Conservation (phyloP, 2,888 invertebrate genomes). For the Ommatoiulus sabulosus region DNA sequence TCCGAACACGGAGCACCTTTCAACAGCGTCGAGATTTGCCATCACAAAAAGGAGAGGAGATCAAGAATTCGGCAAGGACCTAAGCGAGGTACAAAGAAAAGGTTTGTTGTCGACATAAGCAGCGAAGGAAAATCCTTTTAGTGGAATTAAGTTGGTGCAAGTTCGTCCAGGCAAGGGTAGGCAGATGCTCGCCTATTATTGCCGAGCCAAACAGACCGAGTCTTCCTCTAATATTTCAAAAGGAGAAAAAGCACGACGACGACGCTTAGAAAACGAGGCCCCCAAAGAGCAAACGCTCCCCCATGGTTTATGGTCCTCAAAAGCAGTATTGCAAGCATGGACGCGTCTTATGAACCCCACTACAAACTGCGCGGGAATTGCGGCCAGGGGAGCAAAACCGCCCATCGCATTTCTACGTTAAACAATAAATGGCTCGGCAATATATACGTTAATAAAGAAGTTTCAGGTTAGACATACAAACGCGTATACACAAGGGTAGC, state of each 20-base stretch:
- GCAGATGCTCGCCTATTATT: conserved; percentile 42
- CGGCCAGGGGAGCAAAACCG: background rate
- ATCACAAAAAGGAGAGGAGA: conserved; percentile 15
- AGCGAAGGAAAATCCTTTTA: conserved; percentile 50
- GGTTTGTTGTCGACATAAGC: conserved; percentile 14
- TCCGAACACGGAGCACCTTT: background rate
- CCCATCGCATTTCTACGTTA: conserved; percentile 21
- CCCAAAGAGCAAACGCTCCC: background rate
- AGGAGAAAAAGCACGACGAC: conserved; percentile 7
- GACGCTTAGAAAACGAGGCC: background rate
- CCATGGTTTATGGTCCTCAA: conserved; percentile 5
- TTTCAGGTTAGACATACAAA: conserved; percentile 9
- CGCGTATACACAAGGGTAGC: background rate
- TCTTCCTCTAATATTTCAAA: conserved; percentile 29
- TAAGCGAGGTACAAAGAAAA: background rate
- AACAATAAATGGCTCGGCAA: conserved; percentile 38
- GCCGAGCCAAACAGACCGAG: background rate
- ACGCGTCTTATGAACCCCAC: conserved; percentile 42
- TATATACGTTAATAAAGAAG: conserved; percentile 40
- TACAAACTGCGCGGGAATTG: conserved; percentile 28
- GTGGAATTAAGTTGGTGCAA: conserved; percentile 50
- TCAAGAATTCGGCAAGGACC: conserved; percentile 39
- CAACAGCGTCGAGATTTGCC: conserved; percentile 32
- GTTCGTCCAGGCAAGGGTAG: conserved; percentile 47
- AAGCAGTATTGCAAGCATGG: conserved; percentile 22